Evolutionary conservation across 2,797 vertebrate species (phyloP), one percentile per base, ranked within the genome.

Genomic region (Falco concolor): DNA sequence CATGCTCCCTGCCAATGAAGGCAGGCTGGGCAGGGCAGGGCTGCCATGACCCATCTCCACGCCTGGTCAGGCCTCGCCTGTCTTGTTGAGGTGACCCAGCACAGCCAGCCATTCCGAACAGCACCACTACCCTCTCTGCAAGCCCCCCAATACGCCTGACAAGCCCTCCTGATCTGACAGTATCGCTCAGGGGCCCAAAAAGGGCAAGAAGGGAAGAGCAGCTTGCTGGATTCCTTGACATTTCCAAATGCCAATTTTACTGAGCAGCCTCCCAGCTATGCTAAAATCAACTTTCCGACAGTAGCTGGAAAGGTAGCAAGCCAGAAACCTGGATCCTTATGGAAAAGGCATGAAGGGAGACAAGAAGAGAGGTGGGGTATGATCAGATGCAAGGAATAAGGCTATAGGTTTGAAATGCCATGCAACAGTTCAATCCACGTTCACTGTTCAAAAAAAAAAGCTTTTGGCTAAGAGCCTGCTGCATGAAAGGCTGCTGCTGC

Each of bases 351-450:
- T 64, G 22, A 73, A 75, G 40, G 54, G 84, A 94, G 84, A 87
- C 23, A 44, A 64, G 45, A 87, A 78, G 70, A 92, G 75, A 95
- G 28, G 67, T 2, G 3, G 27, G 50, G 18, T 44, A 84, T 4
- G 12, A 52, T 8, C 67, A 82, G 77, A 83, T 40, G 72, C 86
- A 82, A 57, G 21, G 74, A 90, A 28, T 64, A 80, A 94, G 84
- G 94, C 86, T 70, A 79, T 25, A 65, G 69, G 61, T 85, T 36
- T 68, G 68, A 90, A 93, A 96, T 70, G 93, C 89, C 95, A 97
- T 95, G 94, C 96, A 96, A 93, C 0, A 0, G 45, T 91, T 92
- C 83, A 76, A 80, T 93, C 90, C 81, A 93, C 9, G 1, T 63
- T 86, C 87, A 82, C 76, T 83, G 79, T n/a, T 94, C 81, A 78